These are phyloP conservation scores for Drosophila watanabei DNA, from an alignment of 1,140 invertebrate genomes.

Conservation along the genomic window DNA sequence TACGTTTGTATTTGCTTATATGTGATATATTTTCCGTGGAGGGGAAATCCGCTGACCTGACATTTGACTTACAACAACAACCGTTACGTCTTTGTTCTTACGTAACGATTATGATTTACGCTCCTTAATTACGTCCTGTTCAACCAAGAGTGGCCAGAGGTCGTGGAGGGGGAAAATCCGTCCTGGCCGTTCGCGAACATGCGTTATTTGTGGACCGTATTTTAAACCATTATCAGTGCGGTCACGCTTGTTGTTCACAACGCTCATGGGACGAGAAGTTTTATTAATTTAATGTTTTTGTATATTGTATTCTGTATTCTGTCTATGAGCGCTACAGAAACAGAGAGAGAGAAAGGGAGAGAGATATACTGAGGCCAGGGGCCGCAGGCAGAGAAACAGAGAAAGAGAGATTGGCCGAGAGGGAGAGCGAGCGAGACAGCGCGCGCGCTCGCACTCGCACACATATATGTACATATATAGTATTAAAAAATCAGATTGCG, in stretches of 20 bases:
- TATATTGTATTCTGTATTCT: slow-evolving; percentile 75
- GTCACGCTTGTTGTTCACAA: slow-evolving; percentile 46
- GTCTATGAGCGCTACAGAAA: slow-evolving; percentile 76
- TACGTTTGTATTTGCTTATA: too few species aligned
- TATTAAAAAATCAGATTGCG: slow-evolving; percentile 36
- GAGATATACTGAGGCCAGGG: slow-evolving; percentile 73
- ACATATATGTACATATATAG: slow-evolving; percentile 51
- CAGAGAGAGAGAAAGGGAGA: slow-evolving; percentile 74
- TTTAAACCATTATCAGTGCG: neutral
- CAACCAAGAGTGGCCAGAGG: neutral
- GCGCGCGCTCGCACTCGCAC: slow-evolving; percentile 49
- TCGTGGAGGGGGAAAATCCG: too few species aligned
- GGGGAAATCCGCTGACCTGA: too few species aligned
- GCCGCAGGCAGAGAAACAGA: slow-evolving; percentile 62
- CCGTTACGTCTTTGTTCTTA: too few species aligned
- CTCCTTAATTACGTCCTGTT: neutral
- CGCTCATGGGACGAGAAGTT: slow-evolving; percentile 76
- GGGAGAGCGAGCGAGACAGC: slow-evolving; percentile 52
- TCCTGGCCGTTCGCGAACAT: too few species aligned
- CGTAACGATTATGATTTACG: too few species aligned
- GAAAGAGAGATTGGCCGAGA: slow-evolving; percentile 32
- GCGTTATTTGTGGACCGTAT: too few species aligned
- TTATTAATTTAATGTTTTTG: slow-evolving; percentile 84
- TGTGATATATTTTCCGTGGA: too few species aligned
- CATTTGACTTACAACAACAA: too few species aligned